Evolutionary conservation across 2,113 vertebrate species (phyloP).

Genomic region (Stercorarius parasiticus): DNA sequence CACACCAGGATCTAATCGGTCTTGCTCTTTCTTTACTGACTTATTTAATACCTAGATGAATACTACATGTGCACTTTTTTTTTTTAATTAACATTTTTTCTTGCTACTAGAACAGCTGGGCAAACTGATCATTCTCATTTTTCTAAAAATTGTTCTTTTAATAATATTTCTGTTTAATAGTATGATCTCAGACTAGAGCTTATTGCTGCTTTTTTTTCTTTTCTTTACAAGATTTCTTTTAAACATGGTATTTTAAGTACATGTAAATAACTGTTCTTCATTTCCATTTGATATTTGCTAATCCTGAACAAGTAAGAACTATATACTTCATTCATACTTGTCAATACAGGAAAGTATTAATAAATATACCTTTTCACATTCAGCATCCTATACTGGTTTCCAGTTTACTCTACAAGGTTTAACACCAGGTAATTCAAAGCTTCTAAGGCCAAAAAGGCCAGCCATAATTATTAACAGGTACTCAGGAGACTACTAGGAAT

Average conservation of each 20-base stretch:
- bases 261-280: neutral
- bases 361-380: neutral
- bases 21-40: neutral
- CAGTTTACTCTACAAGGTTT: neutral
- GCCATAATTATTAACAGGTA: constrained; percentile 40
- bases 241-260: neutral
- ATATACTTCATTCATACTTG: neutral
- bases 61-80: neutral
- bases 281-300: neutral
- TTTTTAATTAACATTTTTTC: neutral
- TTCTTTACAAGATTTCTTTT: constrained; percentile 15
- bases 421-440: constrained; percentile 18
- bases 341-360: neutral
- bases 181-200: constrained; percentile 33
- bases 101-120: neutral
- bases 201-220: neutral
- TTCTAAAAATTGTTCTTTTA: neutral
- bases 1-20: neutral
- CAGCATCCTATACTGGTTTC: neutral
- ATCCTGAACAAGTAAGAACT: neutral
- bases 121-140: neutral
- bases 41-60: neutral
- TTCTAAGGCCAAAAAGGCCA: constrained; percentile 23
- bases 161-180: constrained; percentile 19
- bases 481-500: constrained; percentile 29